These are phyloP conservation scores for Ammodytes dubius DNA, from an alignment of 2,113 vertebrate genomes.

Conservation along the genomic window DNA sequence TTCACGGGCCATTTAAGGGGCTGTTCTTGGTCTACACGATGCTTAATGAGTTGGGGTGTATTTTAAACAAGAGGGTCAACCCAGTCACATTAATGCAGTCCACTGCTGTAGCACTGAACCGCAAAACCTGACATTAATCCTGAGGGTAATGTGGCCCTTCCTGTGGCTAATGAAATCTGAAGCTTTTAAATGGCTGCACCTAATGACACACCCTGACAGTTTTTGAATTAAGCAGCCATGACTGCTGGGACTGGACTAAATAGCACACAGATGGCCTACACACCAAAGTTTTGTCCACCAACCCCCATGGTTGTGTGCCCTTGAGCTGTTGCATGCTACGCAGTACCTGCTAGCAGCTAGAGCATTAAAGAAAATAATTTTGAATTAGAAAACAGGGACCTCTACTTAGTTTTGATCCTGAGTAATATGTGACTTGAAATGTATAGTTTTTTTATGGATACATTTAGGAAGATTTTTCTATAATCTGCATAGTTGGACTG, in stretches of 20 bases:
- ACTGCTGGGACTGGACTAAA: conserved; percentile 82
- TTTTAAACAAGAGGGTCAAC: conserved; percentile 80
- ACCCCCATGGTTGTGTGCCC: conserved; percentile 67
- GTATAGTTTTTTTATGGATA: not conserved
- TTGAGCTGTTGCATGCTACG: conserved; percentile 67
- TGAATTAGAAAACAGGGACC: conserved; percentile 34
- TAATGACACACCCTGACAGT: conserved; percentile 84
- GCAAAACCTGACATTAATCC: conserved; percentile 86
- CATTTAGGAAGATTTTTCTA: not conserved
- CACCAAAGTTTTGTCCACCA: conserved; percentile 70
- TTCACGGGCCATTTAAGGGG: conserved; percentile 74
- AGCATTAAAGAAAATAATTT: conserved; percentile 57
- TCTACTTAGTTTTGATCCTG: conserved; percentile 30
- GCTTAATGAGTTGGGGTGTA: conserved; percentile 78
- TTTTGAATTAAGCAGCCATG: conserved; percentile 84
- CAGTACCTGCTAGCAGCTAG: conserved; percentile 70
- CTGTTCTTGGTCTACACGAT: conserved; percentile 75
- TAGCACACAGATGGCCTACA: conserved; percentile 85
- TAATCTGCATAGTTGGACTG: not conserved
- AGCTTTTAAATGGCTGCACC: conserved; percentile 83
- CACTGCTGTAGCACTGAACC: conserved; percentile 71
- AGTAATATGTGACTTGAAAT: conserved; percentile 14
- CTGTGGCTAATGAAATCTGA: conserved; percentile 86
- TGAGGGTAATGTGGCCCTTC: conserved; percentile 85
- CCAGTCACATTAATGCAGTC: conserved; percentile 71